These are phyloP conservation scores for Stomatorhinus walkeri DNA, from an alignment of 2,797 vertebrate genomes.

Conservation along the genomic window DNA sequence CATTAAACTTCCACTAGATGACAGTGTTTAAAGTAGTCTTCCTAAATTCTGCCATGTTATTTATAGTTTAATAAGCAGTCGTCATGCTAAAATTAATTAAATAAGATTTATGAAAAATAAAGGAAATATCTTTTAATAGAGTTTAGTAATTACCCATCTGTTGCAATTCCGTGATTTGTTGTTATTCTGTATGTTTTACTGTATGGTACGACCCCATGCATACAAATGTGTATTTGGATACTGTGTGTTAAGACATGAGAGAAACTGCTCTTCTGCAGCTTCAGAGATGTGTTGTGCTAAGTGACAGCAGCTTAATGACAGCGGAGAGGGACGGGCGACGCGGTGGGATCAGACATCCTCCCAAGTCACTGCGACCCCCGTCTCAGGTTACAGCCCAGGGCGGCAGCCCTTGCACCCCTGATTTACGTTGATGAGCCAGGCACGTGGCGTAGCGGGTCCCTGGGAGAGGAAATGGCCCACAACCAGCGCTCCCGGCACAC, in stretches of 20 bases:
- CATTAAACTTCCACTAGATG: not conserved
- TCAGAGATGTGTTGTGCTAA: not conserved
- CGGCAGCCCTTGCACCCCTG: not conserved
- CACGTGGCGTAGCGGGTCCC: not conserved
- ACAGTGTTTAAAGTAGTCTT: not conserved
- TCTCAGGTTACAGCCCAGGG: conserved; percentile 13
- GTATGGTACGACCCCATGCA: not conserved
- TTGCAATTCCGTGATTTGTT: not conserved
- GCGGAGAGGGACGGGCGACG: not conserved
- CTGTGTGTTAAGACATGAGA: not conserved
- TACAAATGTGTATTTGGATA: not conserved
- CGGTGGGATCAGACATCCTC: not conserved
- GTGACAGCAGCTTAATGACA: conserved; percentile 16
- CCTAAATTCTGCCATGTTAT: not conserved
- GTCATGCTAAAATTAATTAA: not conserved
- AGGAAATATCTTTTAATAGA: not conserved
- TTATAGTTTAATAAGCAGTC: not conserved
- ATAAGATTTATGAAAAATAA: not conserved
- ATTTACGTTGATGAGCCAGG: not conserved
- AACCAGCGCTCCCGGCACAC: not conserved
- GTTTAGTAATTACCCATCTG: not conserved
- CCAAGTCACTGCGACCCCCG: not conserved
- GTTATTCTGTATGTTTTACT: not conserved
- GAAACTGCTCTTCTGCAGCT: not conserved
- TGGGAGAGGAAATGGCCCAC: not conserved